These are phyloP conservation scores for Halichondria panicea DNA, from an alignment of 37 sponge, comb jelly and placozoan genomes.

Conservation along the genomic window DNA sequence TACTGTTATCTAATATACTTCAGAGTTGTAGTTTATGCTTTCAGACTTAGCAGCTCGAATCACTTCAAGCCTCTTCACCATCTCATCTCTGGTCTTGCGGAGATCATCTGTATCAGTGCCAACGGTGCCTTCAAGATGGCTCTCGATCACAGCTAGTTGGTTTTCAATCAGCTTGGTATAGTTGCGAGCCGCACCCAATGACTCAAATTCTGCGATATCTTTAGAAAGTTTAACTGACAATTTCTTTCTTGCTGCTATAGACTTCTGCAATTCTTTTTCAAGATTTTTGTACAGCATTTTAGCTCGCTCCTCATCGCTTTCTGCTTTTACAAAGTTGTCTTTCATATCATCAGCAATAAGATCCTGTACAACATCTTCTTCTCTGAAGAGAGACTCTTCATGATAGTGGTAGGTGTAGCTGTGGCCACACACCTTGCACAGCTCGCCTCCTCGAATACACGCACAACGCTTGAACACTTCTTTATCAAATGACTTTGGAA, in stretches of 20 bases:
- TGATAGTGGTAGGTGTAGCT: slow-evolving; percentile 26
- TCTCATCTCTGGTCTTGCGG: background rate
- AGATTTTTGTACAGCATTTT: background rate
- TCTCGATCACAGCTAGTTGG: slow-evolving; percentile 16
- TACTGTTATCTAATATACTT: no score
- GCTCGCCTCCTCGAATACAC: slow-evolving; percentile 13
- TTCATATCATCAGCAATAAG: slow-evolving; percentile 8
- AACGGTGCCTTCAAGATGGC: slow-evolving; percentile 5
- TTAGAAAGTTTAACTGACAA: background rate
- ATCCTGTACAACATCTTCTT: background rate
- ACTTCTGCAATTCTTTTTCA: background rate
- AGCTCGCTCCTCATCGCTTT: slow-evolving; percentile 20
- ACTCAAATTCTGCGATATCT: slow-evolving; percentile 17
- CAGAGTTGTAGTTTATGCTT: background rate
- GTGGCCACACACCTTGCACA: slow-evolving; percentile 29
- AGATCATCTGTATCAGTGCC: background rate
- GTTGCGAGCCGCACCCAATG: slow-evolving; percentile 14
- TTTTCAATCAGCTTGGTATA: slow-evolving; percentile 22
- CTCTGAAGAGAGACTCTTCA: background rate
- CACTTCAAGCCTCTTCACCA: background rate
- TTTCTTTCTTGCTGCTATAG: slow-evolving; percentile 4
- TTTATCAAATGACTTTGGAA: slow-evolving; percentile 19
- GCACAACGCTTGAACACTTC: slow-evolving; percentile 24
- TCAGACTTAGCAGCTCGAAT: background rate
- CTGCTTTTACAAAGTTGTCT: slow-evolving; percentile 22